Base-by-base conservation (phyloP, 2,113 vertebrate species). In the Aspidoscelis tigris region DNA sequence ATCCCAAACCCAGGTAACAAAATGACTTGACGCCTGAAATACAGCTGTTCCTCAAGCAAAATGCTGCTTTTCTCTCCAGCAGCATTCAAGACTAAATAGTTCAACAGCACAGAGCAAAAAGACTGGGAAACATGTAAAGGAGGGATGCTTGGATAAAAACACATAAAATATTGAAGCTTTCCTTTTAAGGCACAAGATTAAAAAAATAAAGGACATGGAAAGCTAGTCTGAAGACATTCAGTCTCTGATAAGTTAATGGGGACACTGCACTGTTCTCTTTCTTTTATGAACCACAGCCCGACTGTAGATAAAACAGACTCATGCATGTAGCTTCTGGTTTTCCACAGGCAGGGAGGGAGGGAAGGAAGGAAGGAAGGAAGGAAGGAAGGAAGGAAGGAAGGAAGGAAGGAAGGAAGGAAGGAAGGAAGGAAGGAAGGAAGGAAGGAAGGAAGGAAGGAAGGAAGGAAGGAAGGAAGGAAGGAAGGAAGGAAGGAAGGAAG, bases 121-220 rank as follows among this genome's bases (percentile, higher is more conserved):
- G 64, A 83, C 87, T 66, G 76, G 73, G 86, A 87, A 85, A 76
- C 75, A 91, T 50, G 90, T 88, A 18, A 76, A 84, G 80, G 86
- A 84, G 33, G 33, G 91, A 91, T 91, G 86, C 88, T 86, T 86
- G 72, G 71, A 88, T 92, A 88, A 91, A 91, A 86, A 86, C 83
- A 74, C 84, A 85, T 92, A 88, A 88, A 85, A 58, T 87, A 78
- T 92, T 91, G 85, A 71, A 84, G 93, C 82, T 86, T 90, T 90
- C 61, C 44, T 89, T 33, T 90, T 88, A 98, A 98, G 97, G 97
- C 97, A 98, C 97, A 93, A 94, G 91, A 96, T 96, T 81, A 39
- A 95, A 95, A 96, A 95, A 95, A 91, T 92, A 93, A 94, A 94
- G 73, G 90, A 86, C 83, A 92, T 53, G 83, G 89, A 92, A 90